These are phyloP conservation scores for Gonioctena quinquepunctata DNA, from an alignment of 1,140 invertebrate genomes.

Conservation along the genomic window DNA sequence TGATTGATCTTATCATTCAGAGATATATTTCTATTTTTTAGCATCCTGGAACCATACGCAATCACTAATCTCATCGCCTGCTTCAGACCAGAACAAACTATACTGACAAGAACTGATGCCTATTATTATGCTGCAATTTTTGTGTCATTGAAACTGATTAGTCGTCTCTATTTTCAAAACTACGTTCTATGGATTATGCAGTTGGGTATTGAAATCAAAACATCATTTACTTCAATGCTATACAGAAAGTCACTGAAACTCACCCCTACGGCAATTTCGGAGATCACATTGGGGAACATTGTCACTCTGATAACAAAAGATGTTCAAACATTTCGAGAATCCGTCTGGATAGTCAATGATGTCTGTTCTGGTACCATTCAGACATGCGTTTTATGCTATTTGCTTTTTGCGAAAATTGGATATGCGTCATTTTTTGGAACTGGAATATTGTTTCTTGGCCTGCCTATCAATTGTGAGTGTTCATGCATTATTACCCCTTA, in stretches of 20 bases:
- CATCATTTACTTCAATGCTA: constrained; percentile 77
- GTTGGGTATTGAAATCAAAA: constrained; percentile 78
- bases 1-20: too few species aligned
- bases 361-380: constrained; percentile 82
- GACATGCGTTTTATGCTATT: constrained; percentile 72
- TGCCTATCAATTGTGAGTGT: constrained; percentile 56
- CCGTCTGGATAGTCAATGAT: constrained; percentile 63
- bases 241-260: constrained; percentile 78
- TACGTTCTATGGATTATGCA: constrained; percentile 75
- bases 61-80: constrained; percentile 32
- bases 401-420: constrained; percentile 76
- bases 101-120: constrained; percentile 21
- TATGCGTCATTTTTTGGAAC: constrained; percentile 77
- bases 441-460: constrained; percentile 73
- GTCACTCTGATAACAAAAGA: constrained; percentile 93
- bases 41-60: constrained; percentile 32
- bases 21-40: constrained; percentile 26
- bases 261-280: constrained; percentile 71
- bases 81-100: constrained; percentile 54
- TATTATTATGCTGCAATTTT: constrained; percentile 26
- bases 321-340: constrained; percentile 72
- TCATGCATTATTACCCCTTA: too few species aligned
- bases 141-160: constrained; percentile 15
- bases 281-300: constrained; percentile 85
- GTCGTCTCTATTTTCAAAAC: constrained; percentile 62